Evolutionary conservation across 2,888 invertebrate species (phyloP).

Genomic region (Athalia rosae): DNA sequence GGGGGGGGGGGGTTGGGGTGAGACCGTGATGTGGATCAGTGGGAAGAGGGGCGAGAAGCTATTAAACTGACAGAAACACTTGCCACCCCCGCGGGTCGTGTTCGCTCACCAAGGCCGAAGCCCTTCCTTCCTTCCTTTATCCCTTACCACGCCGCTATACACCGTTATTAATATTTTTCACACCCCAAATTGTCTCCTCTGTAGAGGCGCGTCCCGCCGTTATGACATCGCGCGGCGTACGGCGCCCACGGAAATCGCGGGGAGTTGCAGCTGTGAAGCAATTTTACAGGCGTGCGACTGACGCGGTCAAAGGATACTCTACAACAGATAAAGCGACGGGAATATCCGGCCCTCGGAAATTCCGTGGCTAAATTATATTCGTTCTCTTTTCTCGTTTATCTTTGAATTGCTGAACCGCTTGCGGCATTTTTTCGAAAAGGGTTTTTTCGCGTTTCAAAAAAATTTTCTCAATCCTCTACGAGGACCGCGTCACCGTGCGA

Average conservation of each 20-base stretch:
- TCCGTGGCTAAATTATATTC: not conserved
- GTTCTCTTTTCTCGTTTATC: too few species aligned
- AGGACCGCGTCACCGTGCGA: not conserved
- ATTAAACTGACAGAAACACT: slow-evolving; percentile 75
- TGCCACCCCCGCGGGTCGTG: slow-evolving; percentile 69
- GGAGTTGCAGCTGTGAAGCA: slow-evolving; percentile 57
- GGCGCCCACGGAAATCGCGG: not conserved
- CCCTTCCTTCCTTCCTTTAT: slow-evolving; percentile 45
- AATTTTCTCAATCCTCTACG: too few species aligned
- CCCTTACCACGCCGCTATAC: slow-evolving; percentile 49
- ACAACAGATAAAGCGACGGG: slow-evolving; percentile 57
- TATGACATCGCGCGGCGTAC: not conserved
- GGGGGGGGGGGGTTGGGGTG: not conserved
- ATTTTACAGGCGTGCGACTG: slow-evolving; percentile 68
- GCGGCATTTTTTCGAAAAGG: too few species aligned
- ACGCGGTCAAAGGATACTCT: slow-evolving; percentile 63
- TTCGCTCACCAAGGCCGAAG: slow-evolving; percentile 56
- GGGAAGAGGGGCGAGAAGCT: slow-evolving; percentile 66
- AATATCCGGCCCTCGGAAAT: slow-evolving; percentile 12
- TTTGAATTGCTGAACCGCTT: too few species aligned
- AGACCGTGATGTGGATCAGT: slow-evolving; percentile 4
- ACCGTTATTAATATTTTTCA: slow-evolving; percentile 72
- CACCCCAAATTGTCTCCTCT: slow-evolving; percentile 69
- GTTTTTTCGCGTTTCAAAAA: too few species aligned
- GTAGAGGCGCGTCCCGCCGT: slow-evolving; percentile 51